phyloP scores from a whole-genome alignment of 2,113 vertebrate species.

The Percina caprodes region DNA sequence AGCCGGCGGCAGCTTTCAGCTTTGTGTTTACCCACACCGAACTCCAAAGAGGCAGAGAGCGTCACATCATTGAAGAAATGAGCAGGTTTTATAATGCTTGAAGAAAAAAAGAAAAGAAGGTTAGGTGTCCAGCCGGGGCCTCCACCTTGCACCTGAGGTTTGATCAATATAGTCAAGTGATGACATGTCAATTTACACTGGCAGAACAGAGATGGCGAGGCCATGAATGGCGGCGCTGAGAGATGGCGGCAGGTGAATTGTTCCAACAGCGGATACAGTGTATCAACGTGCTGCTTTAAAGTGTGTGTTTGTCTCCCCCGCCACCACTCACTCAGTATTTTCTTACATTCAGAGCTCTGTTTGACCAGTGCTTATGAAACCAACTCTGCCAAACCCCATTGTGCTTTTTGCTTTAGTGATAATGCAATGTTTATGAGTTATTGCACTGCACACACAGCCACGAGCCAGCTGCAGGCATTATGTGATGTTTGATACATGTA shows the following conservation, averaged over 20 bases:
- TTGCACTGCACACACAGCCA: constrained; percentile 72
- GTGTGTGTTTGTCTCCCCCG: constrained; percentile 62
- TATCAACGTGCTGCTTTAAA: constrained; percentile 80
- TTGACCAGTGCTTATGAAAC: constrained; percentile 73
- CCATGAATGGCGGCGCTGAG: constrained; percentile 79
- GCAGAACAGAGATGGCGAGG: constrained; percentile 53
- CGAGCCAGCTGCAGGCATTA: constrained; percentile 81
- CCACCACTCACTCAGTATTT: constrained; percentile 56
- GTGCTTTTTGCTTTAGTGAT: constrained; percentile 71
- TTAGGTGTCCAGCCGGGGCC: constrained; percentile 74
- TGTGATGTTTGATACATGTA: constrained; percentile 75
- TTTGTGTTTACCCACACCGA: constrained; percentile 73
- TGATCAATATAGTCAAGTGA: constrained; percentile 80
- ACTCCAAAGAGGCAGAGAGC: constrained; percentile 50
- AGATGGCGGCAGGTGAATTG: constrained; percentile 92
- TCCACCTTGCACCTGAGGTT: constrained; percentile 86
- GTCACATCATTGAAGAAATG: constrained; percentile 21
- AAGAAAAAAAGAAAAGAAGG: constrained; percentile 32
- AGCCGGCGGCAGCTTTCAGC: constrained; percentile 66
- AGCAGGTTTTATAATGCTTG: constrained; percentile 29
- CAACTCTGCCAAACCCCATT: constrained; percentile 62
- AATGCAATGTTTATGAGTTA: constrained; percentile 73
- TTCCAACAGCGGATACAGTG: constrained; percentile 81
- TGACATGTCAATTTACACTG: constrained; percentile 84
- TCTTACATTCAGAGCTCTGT: constrained; percentile 63